These are phyloP conservation scores for Mylabris sibirica DNA, from an alignment of 2,888 invertebrate species.

Conservation along the genomic window DNA sequence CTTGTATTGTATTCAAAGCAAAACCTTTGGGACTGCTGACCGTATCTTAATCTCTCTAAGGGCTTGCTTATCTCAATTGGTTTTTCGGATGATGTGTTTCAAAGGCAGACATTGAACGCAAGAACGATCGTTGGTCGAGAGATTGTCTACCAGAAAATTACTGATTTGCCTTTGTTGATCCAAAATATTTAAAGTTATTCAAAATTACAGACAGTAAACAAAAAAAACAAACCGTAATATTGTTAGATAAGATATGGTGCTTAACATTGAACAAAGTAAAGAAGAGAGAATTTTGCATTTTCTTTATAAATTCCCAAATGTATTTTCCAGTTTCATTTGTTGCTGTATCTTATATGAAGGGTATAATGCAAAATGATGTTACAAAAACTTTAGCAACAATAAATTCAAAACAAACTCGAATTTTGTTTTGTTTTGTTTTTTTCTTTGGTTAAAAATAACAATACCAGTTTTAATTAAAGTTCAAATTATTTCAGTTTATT, in stretches of 20 bases:
- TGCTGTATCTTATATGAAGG: background rate
- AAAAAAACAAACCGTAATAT: background rate
- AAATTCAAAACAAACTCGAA: background rate
- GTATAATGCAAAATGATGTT: background rate
- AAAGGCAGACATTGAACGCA: background rate
- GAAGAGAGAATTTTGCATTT: background rate
- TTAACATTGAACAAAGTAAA: background rate
- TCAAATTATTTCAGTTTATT: background rate
- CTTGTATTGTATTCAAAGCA: background rate
- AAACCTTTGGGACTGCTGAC: background rate
- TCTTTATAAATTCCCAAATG: background rate
- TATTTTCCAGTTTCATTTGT: background rate
- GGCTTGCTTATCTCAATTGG: background rate
- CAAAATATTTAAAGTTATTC: background rate
- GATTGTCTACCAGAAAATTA: background rate
- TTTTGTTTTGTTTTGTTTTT: background rate
- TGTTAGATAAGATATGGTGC: background rate
- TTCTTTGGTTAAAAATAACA: background rate
- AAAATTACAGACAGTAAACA: background rate
- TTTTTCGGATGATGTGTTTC: background rate
- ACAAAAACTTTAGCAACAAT: background rate
- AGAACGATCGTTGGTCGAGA: background rate
- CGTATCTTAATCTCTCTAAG: background rate
- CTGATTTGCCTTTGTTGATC: background rate
- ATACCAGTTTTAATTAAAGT: conserved; percentile 6